Evolutionary conservation across 2,888 invertebrate species (phyloP), one percentile per base, ranked within the genome.

Genomic region (Euzophera pinguis): DNA sequence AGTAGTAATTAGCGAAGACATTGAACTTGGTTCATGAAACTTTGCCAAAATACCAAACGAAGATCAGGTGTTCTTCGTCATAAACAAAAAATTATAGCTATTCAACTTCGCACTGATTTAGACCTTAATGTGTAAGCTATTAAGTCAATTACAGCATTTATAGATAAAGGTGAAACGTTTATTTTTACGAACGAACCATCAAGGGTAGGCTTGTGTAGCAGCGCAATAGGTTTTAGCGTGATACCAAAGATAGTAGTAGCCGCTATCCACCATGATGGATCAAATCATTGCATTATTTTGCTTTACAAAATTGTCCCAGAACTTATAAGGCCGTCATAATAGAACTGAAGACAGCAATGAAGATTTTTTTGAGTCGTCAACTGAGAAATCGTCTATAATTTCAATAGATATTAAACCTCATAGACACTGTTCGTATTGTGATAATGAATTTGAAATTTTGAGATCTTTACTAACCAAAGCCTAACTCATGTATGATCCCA

Each of bases 11-110:
- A 81, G 69, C 67, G 53, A 64, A 71, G 81, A 75, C 84, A 84
- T 84, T 86, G 85, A 86, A 84, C 85, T 86, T 86, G 84, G 67
- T 66, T 70, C 62, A 65, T 65, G 71, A 71, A 60, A 56, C 66
- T 61, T 64, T 75, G 76, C 73, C 75, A 76, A 76, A 52, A 34
- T 52, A 38, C 52, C 58, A 56, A 59, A 17, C 49, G 55, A 53
- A 45, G 47, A 60, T 66, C 67, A 71, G 67, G 63, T 67, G 63
- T 54, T 50, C 34, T 47, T 32, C 47, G 49, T 56, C 54, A 49
- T 47, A 54, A 50, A 54, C 37, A 56, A 10, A 47, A 34, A 47
- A 39, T 22, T 53, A 55, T 41, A 50, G 29, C 48, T 47, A 29
- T 10, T 14, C 32, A 29, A 22, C 22, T 13, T 47, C 22, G 37